Conservation (phyloP, 2,888 invertebrate genomes). For the Helleia helle region DNA sequence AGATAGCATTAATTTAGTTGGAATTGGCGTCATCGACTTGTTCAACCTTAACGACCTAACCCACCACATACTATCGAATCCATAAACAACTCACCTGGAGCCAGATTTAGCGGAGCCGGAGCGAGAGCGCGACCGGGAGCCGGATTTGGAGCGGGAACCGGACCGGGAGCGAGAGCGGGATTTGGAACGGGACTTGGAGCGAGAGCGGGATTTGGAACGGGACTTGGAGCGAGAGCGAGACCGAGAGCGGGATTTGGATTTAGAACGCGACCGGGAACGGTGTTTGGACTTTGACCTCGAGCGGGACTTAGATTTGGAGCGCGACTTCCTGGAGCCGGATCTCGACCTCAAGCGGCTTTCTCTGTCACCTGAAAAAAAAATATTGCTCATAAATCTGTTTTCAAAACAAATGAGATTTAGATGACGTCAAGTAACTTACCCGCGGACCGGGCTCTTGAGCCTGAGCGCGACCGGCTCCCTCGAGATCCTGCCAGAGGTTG, state of each 20-base stretch:
- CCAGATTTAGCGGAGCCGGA: neutral
- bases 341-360: constrained; percentile 26
- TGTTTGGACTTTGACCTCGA: constrained; percentile 20
- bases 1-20: too few species aligned
- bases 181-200: constrained; percentile 28
- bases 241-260: constrained; percentile 19
- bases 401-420: too few species aligned
- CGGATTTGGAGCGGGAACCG: constrained; percentile 20
- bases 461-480: too few species aligned
- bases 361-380: constrained; percentile 22
- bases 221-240: constrained; percentile 19
- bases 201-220: constrained; percentile 28
- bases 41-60: too few species aligned
- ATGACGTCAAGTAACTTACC: too few species aligned
- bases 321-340: constrained; percentile 17
- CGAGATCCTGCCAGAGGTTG: too few species aligned
- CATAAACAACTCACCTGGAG: neutral
- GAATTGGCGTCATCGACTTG: too few species aligned
- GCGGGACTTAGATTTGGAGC: constrained; percentile 19
- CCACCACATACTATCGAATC: too few species aligned
- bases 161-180: constrained; percentile 25
- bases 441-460: too few species aligned
- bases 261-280: constrained; percentile 20
- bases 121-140: constrained; percentile 27
- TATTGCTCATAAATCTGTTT: too few species aligned